Evolutionary conservation across 2,888 invertebrate species (phyloP).

Genomic region (Ochropacha duplaris): DNA sequence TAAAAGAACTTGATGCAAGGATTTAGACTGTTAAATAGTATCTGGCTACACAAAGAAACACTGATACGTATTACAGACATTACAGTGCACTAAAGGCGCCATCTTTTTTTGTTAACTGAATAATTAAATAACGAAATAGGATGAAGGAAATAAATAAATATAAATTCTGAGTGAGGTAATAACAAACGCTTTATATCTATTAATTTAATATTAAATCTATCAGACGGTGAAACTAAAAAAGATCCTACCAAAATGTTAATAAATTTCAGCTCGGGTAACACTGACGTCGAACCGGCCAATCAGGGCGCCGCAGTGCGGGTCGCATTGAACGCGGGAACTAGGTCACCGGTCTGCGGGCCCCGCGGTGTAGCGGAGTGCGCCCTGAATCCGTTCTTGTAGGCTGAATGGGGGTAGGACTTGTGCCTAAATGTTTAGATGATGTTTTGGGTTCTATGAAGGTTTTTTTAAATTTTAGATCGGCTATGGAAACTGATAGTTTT

Average conservation of each 20-base stretch:
- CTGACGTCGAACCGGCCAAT: slow-evolving; percentile 32
- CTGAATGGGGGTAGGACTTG: slow-evolving; percentile 1
- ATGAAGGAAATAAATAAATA: too few relatives aligned
- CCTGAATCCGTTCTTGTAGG: slow-evolving; percentile 3
- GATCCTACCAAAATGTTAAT: slow-evolving; percentile 12
- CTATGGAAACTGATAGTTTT: background rate
- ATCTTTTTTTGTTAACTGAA: too few relatives aligned
- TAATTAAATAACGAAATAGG: too few relatives aligned
- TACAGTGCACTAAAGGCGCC: too few relatives aligned
- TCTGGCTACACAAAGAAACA: too few relatives aligned
- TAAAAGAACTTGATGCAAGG: too few relatives aligned
- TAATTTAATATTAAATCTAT: too few relatives aligned
- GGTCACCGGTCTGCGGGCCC: slow-evolving; percentile 39
- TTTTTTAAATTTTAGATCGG: background rate
- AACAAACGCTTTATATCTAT: too few relatives aligned
- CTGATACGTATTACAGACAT: too few relatives aligned
- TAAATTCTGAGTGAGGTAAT: too few relatives aligned
- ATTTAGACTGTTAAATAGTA: too few relatives aligned
- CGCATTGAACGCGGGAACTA: slow-evolving; percentile 25
- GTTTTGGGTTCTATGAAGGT: background rate
- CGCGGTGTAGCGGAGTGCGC: slow-evolving; percentile 18
- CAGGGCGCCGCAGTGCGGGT: slow-evolving; percentile 49
- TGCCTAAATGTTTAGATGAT: background rate
- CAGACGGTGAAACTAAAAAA: background rate
- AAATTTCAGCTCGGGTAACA: slow-evolving; percentile 28